Conservation (phyloP, 1,140 invertebrate species). For the Trypoxylus dichotomus region DNA sequence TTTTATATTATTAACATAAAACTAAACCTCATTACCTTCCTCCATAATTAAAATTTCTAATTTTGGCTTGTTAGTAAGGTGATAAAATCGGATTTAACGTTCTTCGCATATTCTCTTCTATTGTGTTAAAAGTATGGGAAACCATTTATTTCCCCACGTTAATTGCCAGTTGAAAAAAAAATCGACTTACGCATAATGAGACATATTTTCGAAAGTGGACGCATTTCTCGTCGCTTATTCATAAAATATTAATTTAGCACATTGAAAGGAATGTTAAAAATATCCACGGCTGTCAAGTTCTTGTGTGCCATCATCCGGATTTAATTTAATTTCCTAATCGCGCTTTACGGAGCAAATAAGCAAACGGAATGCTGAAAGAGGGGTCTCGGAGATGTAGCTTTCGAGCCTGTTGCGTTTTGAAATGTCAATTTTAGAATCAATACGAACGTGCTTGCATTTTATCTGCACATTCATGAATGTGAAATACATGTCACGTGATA, state of each 20-base stretch:
- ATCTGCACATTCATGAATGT: no score
- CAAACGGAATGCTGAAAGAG: neutral
- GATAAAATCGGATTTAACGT: no score
- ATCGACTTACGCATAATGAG: neutral
- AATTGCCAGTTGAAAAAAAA: neutral
- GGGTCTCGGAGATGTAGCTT: neutral
- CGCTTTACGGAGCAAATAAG: neutral
- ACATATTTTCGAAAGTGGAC: neutral
- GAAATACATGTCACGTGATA: no score
- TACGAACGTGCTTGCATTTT: no score
- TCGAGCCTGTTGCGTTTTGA: no score
- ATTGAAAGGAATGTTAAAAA: neutral
- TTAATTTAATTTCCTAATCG: conserved; percentile 5
- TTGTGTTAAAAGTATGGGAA: no score
- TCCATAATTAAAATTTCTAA: neutral
- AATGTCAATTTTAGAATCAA: no score
- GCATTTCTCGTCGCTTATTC: neutral
- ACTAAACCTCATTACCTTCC: neutral
- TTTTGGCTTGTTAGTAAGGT: neutral
- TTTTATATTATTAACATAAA: neutral
- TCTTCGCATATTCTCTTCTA: no score
- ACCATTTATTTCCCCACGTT: no score
- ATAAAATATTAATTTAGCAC: conserved; percentile 6
- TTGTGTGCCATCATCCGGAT: neutral
- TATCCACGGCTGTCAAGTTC: neutral